phyloP scores from a whole-genome alignment of 2,797 vertebrate genomes.

The Centroberyx gerrardi region DNA sequence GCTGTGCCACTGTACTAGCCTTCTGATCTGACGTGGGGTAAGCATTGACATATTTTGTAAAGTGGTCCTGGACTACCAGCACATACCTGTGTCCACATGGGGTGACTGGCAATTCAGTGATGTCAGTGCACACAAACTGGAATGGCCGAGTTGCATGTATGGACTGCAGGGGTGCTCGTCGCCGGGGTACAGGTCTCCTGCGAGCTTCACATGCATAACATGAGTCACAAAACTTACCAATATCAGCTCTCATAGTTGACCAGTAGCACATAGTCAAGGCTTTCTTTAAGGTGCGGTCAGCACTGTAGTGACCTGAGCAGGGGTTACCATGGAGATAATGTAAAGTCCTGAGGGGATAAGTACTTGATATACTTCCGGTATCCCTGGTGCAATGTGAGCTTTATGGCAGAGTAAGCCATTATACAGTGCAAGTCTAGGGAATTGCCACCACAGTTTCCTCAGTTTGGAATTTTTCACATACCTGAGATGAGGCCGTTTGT shows the following conservation, averaged over 20 bases:
- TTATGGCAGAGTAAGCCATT: slow-evolving; percentile 20
- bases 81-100: slow-evolving; percentile 20
- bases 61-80: slow-evolving; percentile 14
- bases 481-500: slow-evolving; percentile 20
- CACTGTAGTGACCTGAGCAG: slow-evolving; percentile 29
- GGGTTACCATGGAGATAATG: slow-evolving; percentile 21
- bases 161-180: neutral
- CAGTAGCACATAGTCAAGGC: slow-evolving; percentile 7
- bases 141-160: too few species aligned
- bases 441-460: slow-evolving; percentile 23
- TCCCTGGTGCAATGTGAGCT: slow-evolving; percentile 11
- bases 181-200: slow-evolving; percentile 15
- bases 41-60: slow-evolving; percentile 27
- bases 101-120: neutral
- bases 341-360: neutral
- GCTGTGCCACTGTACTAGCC: slow-evolving; percentile 6
- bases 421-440: slow-evolving; percentile 7
- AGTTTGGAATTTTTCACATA: slow-evolving; percentile 15
- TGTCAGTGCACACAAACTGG: too few species aligned
- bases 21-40: slow-evolving; percentile 16
- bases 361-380: slow-evolving; percentile 15
- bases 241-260: slow-evolving; percentile 7
- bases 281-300: slow-evolving; percentile 34
- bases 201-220: slow-evolving; percentile 2
- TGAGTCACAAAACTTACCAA: neutral